Base-by-base conservation (phyloP, 2,888 invertebrate genomes). In the Rhogogaster chlorosoma region DNA sequence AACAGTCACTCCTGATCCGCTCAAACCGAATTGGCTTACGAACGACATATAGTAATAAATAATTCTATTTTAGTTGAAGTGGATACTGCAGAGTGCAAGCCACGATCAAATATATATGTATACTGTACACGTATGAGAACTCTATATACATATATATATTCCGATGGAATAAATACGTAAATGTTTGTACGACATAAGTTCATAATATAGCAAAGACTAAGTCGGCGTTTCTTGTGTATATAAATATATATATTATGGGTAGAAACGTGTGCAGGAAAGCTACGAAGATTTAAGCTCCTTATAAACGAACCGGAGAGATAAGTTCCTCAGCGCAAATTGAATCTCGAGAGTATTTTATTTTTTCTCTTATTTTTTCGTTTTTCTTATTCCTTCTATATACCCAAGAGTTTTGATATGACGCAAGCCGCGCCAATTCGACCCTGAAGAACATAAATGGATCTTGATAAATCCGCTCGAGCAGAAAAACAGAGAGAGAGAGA, bases 391-490 rank as follows among this genome's bases (percentile, higher is more conserved):
- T 64, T 26, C 6, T 67, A 45, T 45, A 45, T 15, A 45, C 45
- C 32, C 26, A 78, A 78, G 78, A 78, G 78, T 45, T 45, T 45
- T 49, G 15, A 77, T 49, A 49, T 80, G 80, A 80, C 80, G 49
- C n/a, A 22, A 57, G 36, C 32, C 32, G 32, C 26, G 32, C 67
- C 29, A 67, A 67, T 10, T 38, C 80, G 61, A 61, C 80, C 80
- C 80, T 80, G 61, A 80, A 80, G 57, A 57, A 61, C 49, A 61
- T 80, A 61, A 38, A 80, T 80, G 80, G 80, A 80, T 80, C 80
- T 38, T 80, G 80, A 80, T 61, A 80, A 61, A 53, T n/a, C 18
- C 15, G 29, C 18, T 42, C 38, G 10, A n/a, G 2, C 10, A 38
- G 26, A 42, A 38, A 12, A 78, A 1, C 18, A 32, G 12, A 53